Evolutionary conservation across 2,797 vertebrate genomes (phyloP), one percentile per base, ranked within the genome.

Genomic region (Ceryle rudis): DNA sequence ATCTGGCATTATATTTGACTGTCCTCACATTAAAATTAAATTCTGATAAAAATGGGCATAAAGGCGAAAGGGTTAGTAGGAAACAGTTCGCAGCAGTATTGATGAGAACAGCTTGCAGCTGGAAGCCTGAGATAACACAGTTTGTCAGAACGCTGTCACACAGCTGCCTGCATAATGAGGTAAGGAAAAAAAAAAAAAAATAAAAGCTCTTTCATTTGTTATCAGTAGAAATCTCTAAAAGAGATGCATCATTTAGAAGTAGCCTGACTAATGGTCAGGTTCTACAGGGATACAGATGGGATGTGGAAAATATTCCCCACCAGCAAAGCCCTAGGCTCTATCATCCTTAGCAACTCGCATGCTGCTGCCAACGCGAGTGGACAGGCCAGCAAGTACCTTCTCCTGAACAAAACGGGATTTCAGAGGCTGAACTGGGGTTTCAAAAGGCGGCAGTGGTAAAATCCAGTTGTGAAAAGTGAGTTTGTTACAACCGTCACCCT

Each of bases 131-230:
- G 98, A 98, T 98, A 98, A 98, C 97, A 96, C 97, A 97, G 98
- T 98, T 98, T 98, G 98, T 97, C 98, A 98, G 98, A 97, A 21
- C 61, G 88, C 96, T 97, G 97, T 98, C 98, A 98, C 97, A 97
- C 95, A 96, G 98, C 98, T 98, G 98, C 96, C 98, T 98, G 98
- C 97, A 98, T 98, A 98, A 98, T 98, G 97, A 98, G 97, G 97
- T 95, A 98, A 96, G 96, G 93, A 29, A 72, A 42, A 37, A 42
- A 95, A 60, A 90, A 84, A 93, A 90, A 60, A 88, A 84, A 93
- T 89, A 69, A 81, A n/a, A 0, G 55, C 71, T 65, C 90, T 95
- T 98, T 92, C 67, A 80, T 95, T 96, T 95, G 93, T 95, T 93
- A 97, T 93, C 92, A 67, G 93, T 67, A 5, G 51, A 86, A 91